phyloP scores from a whole-genome alignment of 1,140 invertebrate species.

The Drosophila oshimai region DNA sequence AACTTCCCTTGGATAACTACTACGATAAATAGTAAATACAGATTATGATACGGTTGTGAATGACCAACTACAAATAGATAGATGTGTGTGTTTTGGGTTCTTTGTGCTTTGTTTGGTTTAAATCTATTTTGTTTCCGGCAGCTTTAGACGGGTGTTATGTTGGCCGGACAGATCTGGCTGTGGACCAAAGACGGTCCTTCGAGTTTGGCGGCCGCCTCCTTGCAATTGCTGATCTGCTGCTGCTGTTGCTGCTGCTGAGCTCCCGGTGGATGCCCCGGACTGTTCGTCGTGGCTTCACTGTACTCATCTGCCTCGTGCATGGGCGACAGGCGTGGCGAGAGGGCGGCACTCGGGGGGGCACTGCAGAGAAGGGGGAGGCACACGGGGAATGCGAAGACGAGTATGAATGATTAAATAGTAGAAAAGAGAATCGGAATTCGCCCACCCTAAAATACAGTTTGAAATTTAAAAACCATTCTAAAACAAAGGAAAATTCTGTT shows the following conservation, averaged over 20 bases:
- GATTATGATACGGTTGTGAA: conserved; percentile 39
- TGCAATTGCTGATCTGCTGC: conserved; percentile 44
- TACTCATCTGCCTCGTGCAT: conserved; percentile 78
- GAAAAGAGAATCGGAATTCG: neutral
- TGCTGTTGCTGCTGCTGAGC: conserved; percentile 1
- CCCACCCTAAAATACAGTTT: too few species aligned
- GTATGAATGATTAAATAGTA: conserved; percentile 36
- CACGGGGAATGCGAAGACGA: conserved; percentile 29
- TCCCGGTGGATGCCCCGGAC: neutral
- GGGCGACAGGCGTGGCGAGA: conserved; percentile 73
- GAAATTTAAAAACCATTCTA: too few species aligned
- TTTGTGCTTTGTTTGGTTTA: conserved; percentile 10
- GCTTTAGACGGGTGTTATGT: conserved; percentile 63
- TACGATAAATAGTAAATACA: conserved; percentile 44
- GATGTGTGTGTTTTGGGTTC: conserved; percentile 8
- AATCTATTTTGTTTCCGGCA: neutral
- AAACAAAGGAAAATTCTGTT: too few species aligned
- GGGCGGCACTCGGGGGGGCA: conserved; percentile 56
- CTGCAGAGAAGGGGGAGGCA: conserved; percentile 35
- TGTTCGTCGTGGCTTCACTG: conserved; percentile 45
- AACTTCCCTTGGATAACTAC: conserved; percentile 36
- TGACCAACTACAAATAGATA: conserved; percentile 39
- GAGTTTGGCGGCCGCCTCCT: conserved; percentile 57
- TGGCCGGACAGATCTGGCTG: conserved; percentile 39
- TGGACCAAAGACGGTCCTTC: conserved; percentile 31